A percentile compares a stretch with the other conserved stretches of the same genome.
Evolutionary conservation across 2,797 vertebrate species (phyloP).

Genomic region (Crocidura indochinensis): DNA sequence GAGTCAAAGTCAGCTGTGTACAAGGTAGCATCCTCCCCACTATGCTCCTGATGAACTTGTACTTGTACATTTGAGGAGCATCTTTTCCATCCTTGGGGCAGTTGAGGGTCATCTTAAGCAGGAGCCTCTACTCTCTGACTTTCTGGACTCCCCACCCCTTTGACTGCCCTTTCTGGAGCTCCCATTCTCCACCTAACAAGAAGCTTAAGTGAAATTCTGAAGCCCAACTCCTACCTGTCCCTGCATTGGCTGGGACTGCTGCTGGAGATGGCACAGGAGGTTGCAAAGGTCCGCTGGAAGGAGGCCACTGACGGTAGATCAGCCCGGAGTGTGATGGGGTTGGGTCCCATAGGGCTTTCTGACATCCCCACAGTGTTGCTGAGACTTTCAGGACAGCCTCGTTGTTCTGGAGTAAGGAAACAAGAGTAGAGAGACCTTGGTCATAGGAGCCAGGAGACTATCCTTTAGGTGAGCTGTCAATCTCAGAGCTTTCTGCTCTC

Average conservation of each 20-base stretch:
- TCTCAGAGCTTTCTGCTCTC: background rate
- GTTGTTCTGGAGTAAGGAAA: constrained; percentile 89
- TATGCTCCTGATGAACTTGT: background rate
- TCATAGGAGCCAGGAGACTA: accelerated
- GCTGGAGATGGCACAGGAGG: constrained; percentile 88
- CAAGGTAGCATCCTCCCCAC: background rate
- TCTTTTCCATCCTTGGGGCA: background rate
- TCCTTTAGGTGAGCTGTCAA: background rate
- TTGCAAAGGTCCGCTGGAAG: constrained; percentile 89
- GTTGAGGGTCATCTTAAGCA: background rate
- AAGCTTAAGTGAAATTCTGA: too few species aligned
- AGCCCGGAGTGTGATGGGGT: constrained; percentile 87
- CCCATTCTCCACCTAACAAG: too few species aligned
- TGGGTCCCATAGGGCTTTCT: constrained; percentile 86
- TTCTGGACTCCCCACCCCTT: too few species aligned
- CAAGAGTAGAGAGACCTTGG: constrained; percentile 3
- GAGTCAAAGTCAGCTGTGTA: too few species aligned
- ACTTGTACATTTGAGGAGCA: background rate
- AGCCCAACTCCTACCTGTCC: constrained; percentile 91
- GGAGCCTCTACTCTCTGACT: background rate
- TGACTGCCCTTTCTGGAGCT: too few species aligned
- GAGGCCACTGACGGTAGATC: constrained; percentile 86
- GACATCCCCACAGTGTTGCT: constrained; percentile 88
- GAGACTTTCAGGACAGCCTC: constrained; percentile 89
- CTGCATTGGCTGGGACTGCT: constrained; percentile 87